A percentile compares a stretch with the other conserved stretches of the same genome.
These are phyloP conservation scores for Eustalomyia histrio DNA, from an alignment of 2,888 invertebrate genomes.

Conservation along the genomic window DNA sequence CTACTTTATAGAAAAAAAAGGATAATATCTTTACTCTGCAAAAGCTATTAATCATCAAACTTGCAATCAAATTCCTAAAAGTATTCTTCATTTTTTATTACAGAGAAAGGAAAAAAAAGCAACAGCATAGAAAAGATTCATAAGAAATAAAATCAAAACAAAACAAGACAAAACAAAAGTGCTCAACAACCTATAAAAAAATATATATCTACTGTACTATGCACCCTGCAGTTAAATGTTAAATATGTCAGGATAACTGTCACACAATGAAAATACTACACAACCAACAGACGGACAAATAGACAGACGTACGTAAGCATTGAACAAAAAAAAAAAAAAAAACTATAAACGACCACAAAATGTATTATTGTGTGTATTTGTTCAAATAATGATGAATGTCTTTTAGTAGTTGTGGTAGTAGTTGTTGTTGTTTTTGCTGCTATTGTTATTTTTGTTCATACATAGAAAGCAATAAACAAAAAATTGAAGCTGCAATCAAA, in stretches of 20 bases:
- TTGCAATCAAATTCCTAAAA: conserved; percentile 63
- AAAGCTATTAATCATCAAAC: conserved; percentile 64
- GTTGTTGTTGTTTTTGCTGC: conserved; percentile 15
- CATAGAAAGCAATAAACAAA: conserved; percentile 3
- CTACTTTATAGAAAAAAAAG: not conserved
- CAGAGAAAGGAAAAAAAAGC: conserved; percentile 21
- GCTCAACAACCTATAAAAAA: conserved; percentile 55
- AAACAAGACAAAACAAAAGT: conserved; percentile 27
- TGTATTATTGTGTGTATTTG: conserved; percentile 50
- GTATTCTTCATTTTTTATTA: conserved; percentile 52
- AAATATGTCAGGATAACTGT: conserved; percentile 67
- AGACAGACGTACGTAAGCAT: conserved; percentile 4
- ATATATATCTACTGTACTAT: conserved; percentile 28
- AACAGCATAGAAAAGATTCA: conserved; percentile 42
- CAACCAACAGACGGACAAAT: not conserved
- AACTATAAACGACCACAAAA: conserved; percentile 53
- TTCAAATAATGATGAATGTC: conserved; percentile 59
- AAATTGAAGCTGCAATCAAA: conserved; percentile 4
- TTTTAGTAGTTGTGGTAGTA: conserved; percentile 22
- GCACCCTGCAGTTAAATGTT: conserved; percentile 66
- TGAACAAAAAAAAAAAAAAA: no score
- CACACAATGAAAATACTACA: conserved; percentile 48
- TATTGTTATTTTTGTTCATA: conserved; percentile 14
- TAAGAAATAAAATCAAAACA: conserved; percentile 36
- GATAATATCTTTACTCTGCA: conserved; percentile 15